phyloP scores from a whole-genome alignment of 2,797 vertebrate genomes.

The Sylvia borin region DNA sequence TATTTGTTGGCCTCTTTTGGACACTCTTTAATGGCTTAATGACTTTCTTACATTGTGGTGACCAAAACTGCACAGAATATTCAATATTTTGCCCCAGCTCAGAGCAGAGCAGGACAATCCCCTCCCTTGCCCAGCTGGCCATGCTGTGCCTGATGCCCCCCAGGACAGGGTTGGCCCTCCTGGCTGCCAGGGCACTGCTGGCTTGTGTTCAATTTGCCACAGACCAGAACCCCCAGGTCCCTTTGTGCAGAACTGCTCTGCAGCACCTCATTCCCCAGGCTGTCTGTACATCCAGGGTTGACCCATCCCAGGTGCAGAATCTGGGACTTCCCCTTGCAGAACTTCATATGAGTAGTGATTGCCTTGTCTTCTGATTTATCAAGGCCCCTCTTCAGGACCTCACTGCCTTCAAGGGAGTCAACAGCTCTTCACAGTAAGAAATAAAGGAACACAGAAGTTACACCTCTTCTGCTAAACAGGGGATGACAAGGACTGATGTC shows the following conservation, averaged over 20 bases:
- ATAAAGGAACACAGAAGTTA: background rate
- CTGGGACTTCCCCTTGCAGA: background rate
- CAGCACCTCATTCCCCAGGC: background rate
- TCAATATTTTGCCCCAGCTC: accelerated
- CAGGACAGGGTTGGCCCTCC: background rate
- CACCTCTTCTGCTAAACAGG: background rate
- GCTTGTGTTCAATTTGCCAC: accelerated
- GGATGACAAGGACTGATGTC: background rate
- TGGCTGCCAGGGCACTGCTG: background rate
- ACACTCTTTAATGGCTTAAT: background rate
- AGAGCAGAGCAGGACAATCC: background rate
- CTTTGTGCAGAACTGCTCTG: background rate
- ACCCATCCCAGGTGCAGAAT: background rate
- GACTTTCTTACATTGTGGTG: background rate
- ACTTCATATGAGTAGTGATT: background rate
- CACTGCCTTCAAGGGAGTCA: background rate
- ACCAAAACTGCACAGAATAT: background rate
- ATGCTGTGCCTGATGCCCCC: background rate
- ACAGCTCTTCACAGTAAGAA: background rate
- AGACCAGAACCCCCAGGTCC: accelerated
- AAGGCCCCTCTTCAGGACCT: background rate
- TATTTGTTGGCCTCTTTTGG: background rate
- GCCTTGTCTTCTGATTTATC: background rate
- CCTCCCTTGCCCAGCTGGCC: accelerated
- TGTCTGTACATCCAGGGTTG: accelerated